Conservation (phyloP, 2,113 vertebrate genomes). For the Tretioscincus oriximinensis region DNA sequence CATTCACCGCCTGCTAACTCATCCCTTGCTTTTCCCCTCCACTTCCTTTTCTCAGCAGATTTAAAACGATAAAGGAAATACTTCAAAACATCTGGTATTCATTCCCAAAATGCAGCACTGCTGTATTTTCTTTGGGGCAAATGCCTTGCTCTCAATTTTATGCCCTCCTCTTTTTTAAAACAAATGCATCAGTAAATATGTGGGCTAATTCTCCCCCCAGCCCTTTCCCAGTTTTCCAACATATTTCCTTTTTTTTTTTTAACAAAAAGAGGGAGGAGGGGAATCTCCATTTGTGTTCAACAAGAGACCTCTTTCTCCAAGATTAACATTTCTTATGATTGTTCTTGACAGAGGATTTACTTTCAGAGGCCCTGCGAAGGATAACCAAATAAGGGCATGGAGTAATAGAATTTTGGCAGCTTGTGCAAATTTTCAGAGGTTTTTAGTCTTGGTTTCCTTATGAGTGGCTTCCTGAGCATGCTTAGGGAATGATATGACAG, state of each 20-base stretch:
- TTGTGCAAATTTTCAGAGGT: slow-evolving; percentile 71
- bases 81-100: slow-evolving; percentile 59
- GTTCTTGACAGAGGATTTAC: slow-evolving; percentile 86
- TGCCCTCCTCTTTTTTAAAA: not conserved
- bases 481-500: slow-evolving; percentile 84
- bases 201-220: slow-evolving; percentile 33
- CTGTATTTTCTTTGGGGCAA: slow-evolving; percentile 30
- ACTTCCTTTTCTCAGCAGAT: slow-evolving; percentile 41
- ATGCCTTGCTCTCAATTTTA: slow-evolving; percentile 40
- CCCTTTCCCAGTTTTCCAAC: slow-evolving; percentile 33
- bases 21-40: slow-evolving; percentile 50
- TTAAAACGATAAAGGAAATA: slow-evolving; percentile 43
- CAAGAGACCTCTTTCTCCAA: slow-evolving; percentile 75
- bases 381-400: slow-evolving; percentile 90
- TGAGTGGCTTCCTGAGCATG: slow-evolving; percentile 83
- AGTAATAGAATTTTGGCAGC: slow-evolving; percentile 82
- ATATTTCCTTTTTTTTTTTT: slow-evolving; percentile 50
- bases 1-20: slow-evolving; percentile 41
- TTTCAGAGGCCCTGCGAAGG: slow-evolving; percentile 84
- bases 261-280: not conserved
- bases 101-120: slow-evolving; percentile 54
- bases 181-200: slow-evolving; percentile 44
- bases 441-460: slow-evolving; percentile 81
- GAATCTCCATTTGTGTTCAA: slow-evolving; percentile 54
- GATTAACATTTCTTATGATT: slow-evolving; percentile 89